Conservation (phyloP, 2,113 vertebrate genomes). For the Sphaerodactylus townsendi region DNA sequence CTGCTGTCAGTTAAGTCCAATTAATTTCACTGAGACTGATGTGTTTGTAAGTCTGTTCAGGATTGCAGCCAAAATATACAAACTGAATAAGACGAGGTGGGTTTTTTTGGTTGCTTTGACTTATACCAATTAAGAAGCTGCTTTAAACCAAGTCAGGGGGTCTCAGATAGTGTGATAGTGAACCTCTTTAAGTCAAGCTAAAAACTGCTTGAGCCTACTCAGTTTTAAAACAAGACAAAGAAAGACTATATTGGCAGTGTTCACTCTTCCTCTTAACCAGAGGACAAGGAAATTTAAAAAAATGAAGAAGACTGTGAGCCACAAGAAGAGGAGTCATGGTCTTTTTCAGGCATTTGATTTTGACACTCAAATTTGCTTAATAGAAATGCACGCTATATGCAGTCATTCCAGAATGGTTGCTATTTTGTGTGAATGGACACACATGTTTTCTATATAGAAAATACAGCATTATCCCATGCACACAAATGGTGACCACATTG, state of each 20-base stretch:
- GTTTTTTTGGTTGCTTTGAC: background rate
- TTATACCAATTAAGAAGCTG: background rate
- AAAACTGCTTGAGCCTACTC: background rate
- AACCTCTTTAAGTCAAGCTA: slow-evolving; percentile 7
- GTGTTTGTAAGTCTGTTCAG: background rate
- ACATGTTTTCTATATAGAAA: too few relatives aligned
- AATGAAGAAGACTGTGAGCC: background rate
- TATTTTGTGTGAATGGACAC: too few relatives aligned
- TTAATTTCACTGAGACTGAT: background rate
- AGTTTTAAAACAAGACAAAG: background rate
- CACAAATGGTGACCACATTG: too few relatives aligned
- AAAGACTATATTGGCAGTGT: background rate
- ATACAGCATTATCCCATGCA: too few relatives aligned
- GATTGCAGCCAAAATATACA: background rate
- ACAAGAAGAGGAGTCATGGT: background rate
- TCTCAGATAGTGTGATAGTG: background rate
- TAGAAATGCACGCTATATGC: too few relatives aligned
- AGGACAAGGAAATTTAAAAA: background rate
- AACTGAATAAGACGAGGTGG: background rate
- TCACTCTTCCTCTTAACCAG: background rate
- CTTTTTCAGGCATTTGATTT: too few relatives aligned
- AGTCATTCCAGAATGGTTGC: too few relatives aligned
- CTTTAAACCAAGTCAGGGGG: background rate
- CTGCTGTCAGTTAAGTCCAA: background rate
- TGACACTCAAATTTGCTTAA: too few relatives aligned